Evolutionary conservation across 2,888 invertebrate genomes (phyloP), one percentile per base, ranked within the genome.

Genomic region (Catocala sponsa): DNA sequence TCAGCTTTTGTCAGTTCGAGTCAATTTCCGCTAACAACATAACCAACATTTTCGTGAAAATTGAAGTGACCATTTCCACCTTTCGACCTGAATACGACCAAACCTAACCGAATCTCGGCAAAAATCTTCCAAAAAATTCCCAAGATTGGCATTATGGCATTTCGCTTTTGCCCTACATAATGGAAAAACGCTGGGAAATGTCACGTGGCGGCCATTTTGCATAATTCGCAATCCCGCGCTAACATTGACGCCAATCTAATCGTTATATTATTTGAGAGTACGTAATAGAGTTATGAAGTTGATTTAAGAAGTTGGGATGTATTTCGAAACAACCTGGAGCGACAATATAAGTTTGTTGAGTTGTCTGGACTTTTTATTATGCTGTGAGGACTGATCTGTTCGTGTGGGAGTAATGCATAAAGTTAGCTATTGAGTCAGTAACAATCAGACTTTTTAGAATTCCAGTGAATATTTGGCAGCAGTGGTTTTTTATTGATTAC

Each of bases 181-280:
- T 64, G 66, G 59, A 62, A 70, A 65, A 70, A 68, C 41, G 51
- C 49, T 63, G 56, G 55, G 42, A 59, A 65, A 51, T 48, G 54
- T 65, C 55, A 63, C 56, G 56, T 52, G 58, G 50, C 55, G 15
- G 57, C 62, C 57, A 58, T 69, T 78, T 78, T 73, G 60, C 70
- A 76, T 76, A 76, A 69, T 78, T 78, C 51, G 66, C 61, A 73
- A 68, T 69, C 62, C 52, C 59, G 42, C 60, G 47, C 63, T 54
- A 46, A 54, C 63, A 68, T 68, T 68, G 65, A 60, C 54, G 65
- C 53, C 56, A 68, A 72, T 68, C 59, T 68, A 59, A 72, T 67
- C 56, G 54, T 44, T 63, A 44, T 68, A 74, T 74, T 68, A 71
- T 68, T 68, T 65, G 38, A 10, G 33, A 59, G 59, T 55, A 56